Conservation (phyloP, 1,140 invertebrate species). For the Scaptomyza hsui region DNA sequence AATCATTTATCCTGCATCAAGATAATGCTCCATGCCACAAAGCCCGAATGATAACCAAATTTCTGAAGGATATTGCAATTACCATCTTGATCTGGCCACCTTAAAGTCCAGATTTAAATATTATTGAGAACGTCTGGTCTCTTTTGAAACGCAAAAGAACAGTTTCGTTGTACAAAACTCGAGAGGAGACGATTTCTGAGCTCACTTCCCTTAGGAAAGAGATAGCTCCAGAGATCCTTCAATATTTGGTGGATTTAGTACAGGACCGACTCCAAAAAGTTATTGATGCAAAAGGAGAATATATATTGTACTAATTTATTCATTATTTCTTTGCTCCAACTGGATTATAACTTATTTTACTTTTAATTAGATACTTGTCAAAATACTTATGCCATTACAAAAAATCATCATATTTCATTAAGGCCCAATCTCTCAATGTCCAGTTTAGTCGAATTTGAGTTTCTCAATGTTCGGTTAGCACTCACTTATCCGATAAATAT, state of each 20-base stretch:
- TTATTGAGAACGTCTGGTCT: too few species aligned
- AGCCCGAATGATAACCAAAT: not conserved
- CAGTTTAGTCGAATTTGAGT: too few species aligned
- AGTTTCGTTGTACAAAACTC: conserved; percentile 4
- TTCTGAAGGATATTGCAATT: too few species aligned
- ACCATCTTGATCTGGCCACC: too few species aligned
- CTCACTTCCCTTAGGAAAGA: conserved; percentile 12
- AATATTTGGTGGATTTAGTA: too few species aligned
- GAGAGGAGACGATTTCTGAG: conserved; percentile 10
- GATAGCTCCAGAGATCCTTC: conserved; percentile 4
- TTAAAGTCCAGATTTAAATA: too few species aligned
- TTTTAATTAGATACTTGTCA: conserved; percentile 5
- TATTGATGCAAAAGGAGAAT: conserved; percentile 12
- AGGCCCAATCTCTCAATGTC: too few species aligned
- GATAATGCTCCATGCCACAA: not conserved
- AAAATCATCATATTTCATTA: conserved; percentile 13
- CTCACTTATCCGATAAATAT: too few species aligned
- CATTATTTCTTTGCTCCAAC: conserved; percentile 8
- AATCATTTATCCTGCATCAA: not conserved
- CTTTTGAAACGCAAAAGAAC: too few species aligned
- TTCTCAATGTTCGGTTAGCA: too few species aligned
- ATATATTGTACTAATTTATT: conserved; percentile 10
- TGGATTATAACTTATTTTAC: not conserved
- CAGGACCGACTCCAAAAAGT: too few species aligned
- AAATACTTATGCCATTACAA: conserved; percentile 22